phyloP scores from a whole-genome alignment of 2,797 vertebrate genomes.

The Poecilia gillii region DNA sequence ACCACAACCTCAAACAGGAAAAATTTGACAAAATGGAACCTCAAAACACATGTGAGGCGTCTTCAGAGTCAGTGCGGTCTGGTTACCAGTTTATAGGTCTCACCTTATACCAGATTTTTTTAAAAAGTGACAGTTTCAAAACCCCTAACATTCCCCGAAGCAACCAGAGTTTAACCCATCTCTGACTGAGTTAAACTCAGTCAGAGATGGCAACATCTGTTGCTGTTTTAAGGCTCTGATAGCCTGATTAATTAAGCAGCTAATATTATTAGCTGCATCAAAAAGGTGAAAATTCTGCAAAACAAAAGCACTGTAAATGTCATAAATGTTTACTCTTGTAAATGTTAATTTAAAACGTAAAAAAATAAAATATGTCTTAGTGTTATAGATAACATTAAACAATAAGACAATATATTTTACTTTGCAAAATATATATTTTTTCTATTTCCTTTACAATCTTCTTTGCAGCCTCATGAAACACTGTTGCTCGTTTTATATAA shows the following conservation, averaged over 20 bases:
- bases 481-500: neutral
- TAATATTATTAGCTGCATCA: neutral
- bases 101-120: neutral
- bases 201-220: too few species aligned
- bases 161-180: neutral
- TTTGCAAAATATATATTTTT: neutral
- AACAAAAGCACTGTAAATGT: neutral
- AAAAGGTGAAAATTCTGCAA: neutral
- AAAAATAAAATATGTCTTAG: neutral
- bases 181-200: too few species aligned
- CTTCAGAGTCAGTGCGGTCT: neutral
- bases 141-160: neutral
- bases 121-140: neutral
- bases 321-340: neutral
- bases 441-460: neutral
- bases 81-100: neutral
- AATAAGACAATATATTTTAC: neutral
- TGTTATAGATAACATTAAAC: neutral
- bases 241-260: neutral
- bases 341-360: neutral
- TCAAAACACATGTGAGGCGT: neutral
- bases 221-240: neutral
- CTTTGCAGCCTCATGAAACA: neutral
- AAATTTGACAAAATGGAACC: neutral
- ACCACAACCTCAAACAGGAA: conserved; percentile 1